These are phyloP conservation scores for Drosophila teissieri DNA, from an alignment of 1,140 invertebrate species.

Conservation along the genomic window DNA sequence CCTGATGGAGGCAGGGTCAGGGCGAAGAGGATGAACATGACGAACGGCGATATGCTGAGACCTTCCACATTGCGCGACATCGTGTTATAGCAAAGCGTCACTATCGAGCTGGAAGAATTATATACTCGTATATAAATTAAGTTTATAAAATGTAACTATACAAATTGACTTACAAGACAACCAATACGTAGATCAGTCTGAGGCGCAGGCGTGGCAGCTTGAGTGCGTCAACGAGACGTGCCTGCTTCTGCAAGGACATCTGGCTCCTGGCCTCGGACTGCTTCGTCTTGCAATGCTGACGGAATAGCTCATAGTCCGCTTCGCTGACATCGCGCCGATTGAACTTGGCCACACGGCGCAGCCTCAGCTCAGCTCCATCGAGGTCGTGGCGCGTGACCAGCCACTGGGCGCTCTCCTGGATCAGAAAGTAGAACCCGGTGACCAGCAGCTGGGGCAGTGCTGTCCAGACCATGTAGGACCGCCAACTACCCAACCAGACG, in stretches of 20 bases:
- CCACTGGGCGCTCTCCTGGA: slow-evolving; percentile 88
- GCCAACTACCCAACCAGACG: slow-evolving; percentile 85
- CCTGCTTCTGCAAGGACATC: slow-evolving; percentile 58
- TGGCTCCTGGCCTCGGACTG: slow-evolving; percentile 8
- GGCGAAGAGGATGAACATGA: slow-evolving; percentile 86
- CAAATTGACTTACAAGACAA: slow-evolving; percentile 50
- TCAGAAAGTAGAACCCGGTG: slow-evolving; percentile 84
- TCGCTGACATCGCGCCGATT: slow-evolving; percentile 85
- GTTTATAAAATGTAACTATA: neutral
- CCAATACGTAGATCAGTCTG: slow-evolving; percentile 34
- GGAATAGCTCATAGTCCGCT: slow-evolving; percentile 83
- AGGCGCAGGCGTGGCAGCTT: slow-evolving; percentile 48
- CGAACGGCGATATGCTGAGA: slow-evolving; percentile 85
- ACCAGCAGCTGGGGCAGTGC: slow-evolving; percentile 85
- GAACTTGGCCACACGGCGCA: slow-evolving; percentile 86
- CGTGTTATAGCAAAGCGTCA: slow-evolving; percentile 87
- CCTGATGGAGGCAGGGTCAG: slow-evolving; percentile 86
- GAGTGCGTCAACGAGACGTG: slow-evolving; percentile 50
- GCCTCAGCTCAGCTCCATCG: slow-evolving; percentile 85
- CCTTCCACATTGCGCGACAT: slow-evolving; percentile 87
- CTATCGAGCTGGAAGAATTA: slow-evolving; percentile 85
- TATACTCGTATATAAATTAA: neutral
- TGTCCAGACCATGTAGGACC: slow-evolving; percentile 84
- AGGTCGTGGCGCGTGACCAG: slow-evolving; percentile 86
- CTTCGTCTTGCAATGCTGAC: slow-evolving; percentile 50